phyloP scores from a whole-genome alignment of 2,888 invertebrate species.

The Gasteruption jaculator region DNA sequence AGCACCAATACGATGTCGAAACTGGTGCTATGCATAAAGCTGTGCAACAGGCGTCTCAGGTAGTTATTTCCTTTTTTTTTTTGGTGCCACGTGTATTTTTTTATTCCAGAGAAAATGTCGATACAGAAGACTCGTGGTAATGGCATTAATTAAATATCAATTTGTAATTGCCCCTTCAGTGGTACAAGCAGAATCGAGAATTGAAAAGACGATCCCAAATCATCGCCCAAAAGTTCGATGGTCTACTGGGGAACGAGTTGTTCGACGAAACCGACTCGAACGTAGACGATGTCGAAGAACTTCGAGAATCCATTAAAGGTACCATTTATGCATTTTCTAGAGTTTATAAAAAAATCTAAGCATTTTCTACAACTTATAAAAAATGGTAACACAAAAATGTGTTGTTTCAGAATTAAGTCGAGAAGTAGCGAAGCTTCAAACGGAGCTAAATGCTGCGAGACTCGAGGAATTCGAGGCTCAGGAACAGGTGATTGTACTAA shows the following conservation, averaged over 20 bases:
- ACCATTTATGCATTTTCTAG: constrained; percentile 10
- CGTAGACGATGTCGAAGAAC: constrained; percentile 61
- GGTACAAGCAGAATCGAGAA: constrained; percentile 74
- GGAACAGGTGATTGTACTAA: constrained; percentile 53
- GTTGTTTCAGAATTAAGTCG: constrained; percentile 56
- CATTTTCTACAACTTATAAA: constrained; percentile 9
- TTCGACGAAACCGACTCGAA: constrained; percentile 45
- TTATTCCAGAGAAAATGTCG: not conserved
- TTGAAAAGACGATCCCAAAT: constrained; percentile 66
- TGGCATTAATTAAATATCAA: not conserved
- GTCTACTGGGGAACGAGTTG: constrained; percentile 45
- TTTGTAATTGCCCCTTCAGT: constrained; percentile 49
- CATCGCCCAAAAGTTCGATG: constrained; percentile 58
- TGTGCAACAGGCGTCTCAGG: constrained; percentile 60
- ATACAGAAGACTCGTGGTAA: not conserved
- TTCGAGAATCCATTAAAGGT: constrained; percentile 62
- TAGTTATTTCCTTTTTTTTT: constrained; percentile 21
- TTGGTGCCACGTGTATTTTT: not conserved
- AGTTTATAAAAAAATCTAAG: not conserved
- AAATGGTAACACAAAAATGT: constrained; percentile 6
- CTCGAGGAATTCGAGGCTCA: constrained; percentile 70
- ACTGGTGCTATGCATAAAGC: constrained; percentile 71
- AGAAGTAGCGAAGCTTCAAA: constrained; percentile 64
- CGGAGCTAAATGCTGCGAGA: constrained; percentile 61
- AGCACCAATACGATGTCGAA: constrained; percentile 71